Evolutionary conservation across 2,888 invertebrate genomes (phyloP), one percentile per base, ranked within the genome.

Genomic region (Campoletis raptor): DNA sequence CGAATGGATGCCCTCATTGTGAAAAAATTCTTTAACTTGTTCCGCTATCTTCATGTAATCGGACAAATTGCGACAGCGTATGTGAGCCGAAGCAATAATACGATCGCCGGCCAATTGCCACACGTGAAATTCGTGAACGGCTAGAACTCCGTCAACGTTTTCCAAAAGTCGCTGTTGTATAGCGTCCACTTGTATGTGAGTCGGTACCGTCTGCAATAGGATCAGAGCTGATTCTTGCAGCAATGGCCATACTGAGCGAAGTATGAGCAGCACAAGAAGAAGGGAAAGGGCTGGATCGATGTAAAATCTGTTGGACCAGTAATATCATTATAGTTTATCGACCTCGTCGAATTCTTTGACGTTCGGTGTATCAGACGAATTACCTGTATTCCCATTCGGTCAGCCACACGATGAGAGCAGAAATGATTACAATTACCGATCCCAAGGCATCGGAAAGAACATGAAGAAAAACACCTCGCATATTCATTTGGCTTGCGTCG

Each of bases 381-480:
- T 89, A 94, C 94, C 96, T 96, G 95, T 97, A 97, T 91, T 96
- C 90, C 97, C 98, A 98, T 0, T 97, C 95, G 0, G 97, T 97
- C 76, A 96, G 95, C 97, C 97, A 97, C 36, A 97, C 97, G 42
- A 97, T 95, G 90, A 96, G 92, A 30, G 99, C 98, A 80, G 98
- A 98, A 70, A 97, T 96, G 67, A 98, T 97, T 15, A 99, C 99
- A 90, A 99, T 98, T 1, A 98, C 96, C 0, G 98, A 98, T 78
- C 99, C 99, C 72, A 99, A 95, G 30, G 99, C 99, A 95, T 99
- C 99, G 72, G 99, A 99, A 54, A 99, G 95, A 6, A 99, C 97
- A 94, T 99, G 99, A 80, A 99, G 95, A 94, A 99, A 99, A n/a
- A 99, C 99, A n/a, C 99, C 99, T 80, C 98, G 97, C 99, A 99